Base-by-base conservation (phyloP, 2,797 vertebrate species). In the Coccyzus lansbergi region DNA sequence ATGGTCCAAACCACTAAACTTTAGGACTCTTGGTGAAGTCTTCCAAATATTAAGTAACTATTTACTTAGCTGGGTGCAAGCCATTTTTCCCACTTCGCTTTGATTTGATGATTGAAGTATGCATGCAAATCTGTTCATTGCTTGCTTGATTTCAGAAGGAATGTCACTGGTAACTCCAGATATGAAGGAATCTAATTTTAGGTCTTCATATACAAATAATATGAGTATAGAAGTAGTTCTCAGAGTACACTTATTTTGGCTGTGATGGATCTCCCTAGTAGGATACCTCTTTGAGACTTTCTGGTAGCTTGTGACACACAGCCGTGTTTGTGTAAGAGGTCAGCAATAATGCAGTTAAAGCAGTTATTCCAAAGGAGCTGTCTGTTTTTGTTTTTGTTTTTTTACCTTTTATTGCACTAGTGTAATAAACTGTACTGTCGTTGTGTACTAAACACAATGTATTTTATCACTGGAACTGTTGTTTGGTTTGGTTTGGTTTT, bases 351-450 rank as follows among this genome's bases (percentile, higher is more conserved):
- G 26, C 26, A 79, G 31, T 56, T 76, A 67, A 63, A 76, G 26
- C 26, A 79, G 31, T 56, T 76, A 67, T 38, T 86, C 81, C 84
- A 92, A 88, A 95, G 68, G 48, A 74, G 28, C 28, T 90, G 29
- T 85, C 40, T 9, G 2, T 3, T 29, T 40, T 42, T 42, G 10
- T 46, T 21, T 21, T 77, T n/a, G n/a, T n/a, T 38, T 38, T 89
- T 90, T 68, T 62, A 68, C 25, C 22, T 83, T 94, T 79, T 84
- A 91, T 94, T 93, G 89, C 86, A 95, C 90, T 92, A 84, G 7
- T 77, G 52, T 83, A 79, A 86, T 51, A 59, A 58, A 77, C 72
- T 59, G 55, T 93, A 84, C 38, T 94, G 93, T 95, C 81, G 34
- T 72, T 88, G 74, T 93, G 71, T 89, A 55, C 63, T 86, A 64